These are phyloP conservation scores for Lerista edwardsae DNA, from an alignment of 2,797 vertebrate genomes.

Conservation along the genomic window DNA sequence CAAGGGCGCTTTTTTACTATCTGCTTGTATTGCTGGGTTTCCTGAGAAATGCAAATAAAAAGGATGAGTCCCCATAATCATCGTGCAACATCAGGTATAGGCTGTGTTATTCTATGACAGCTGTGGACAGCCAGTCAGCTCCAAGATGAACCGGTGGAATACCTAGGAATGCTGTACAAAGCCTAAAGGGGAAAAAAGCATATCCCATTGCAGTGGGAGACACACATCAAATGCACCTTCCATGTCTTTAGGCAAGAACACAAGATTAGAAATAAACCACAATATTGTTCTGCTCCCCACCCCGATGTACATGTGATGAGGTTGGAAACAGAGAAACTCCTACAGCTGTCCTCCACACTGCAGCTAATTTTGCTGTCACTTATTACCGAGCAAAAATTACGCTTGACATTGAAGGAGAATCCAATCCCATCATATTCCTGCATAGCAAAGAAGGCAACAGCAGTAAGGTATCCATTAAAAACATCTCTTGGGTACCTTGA, in stretches of 20 bases:
- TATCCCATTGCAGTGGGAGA: not conserved
- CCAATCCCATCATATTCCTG: not conserved
- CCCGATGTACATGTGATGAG: not conserved
- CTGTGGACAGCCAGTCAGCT: not conserved
- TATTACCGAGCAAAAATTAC: conserved; percentile 27
- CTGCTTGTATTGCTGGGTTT: not conserved
- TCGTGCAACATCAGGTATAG: not conserved
- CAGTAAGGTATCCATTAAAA: conserved; percentile 32
- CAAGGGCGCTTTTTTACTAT: not conserved
- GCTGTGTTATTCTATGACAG: not conserved
- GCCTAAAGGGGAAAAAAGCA: not conserved
- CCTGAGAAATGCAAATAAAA: conserved; percentile 3
- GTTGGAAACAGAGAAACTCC: conserved; percentile 9
- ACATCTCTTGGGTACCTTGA: conserved; percentile 25
- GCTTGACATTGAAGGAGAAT: conserved; percentile 25
- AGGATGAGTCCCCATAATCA: not conserved
- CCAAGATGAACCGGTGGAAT: not conserved
- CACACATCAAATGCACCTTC: not conserved
- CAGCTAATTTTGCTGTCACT: not conserved
- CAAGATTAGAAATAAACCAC: not conserved
- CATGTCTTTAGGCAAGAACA: not conserved
- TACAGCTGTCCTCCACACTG: fast-evolving
- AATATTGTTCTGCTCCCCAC: not conserved
- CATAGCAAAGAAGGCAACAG: conserved; percentile 16
- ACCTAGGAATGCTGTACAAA: not conserved